Evolutionary conservation across 2,888 invertebrate genomes (phyloP).

Genomic region (Oligia fasciuncula): DNA sequence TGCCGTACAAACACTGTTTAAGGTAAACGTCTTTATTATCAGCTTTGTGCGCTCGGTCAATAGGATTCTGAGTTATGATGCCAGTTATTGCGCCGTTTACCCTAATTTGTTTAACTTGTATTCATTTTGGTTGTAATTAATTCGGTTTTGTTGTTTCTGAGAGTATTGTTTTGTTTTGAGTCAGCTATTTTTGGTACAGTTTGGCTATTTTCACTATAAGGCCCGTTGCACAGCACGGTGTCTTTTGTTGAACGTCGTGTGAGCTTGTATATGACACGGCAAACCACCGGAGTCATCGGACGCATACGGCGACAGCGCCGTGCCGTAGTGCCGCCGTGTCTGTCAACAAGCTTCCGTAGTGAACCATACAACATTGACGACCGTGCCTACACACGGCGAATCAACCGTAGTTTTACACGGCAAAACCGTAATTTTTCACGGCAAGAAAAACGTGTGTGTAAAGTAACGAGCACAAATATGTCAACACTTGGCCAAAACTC

Average conservation of each 20-base stretch:
- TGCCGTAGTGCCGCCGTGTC: not conserved
- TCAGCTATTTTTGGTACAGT: slow-evolving; percentile 31
- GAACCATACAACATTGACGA: not conserved
- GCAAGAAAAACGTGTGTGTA: not conserved
- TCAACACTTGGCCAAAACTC: too few species aligned
- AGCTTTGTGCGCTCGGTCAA: slow-evolving; percentile 28
- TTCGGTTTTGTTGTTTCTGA: slow-evolving; percentile 20
- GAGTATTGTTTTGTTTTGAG: slow-evolving; percentile 37
- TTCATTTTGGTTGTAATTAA: slow-evolving; percentile 56
- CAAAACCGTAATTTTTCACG: not conserved
- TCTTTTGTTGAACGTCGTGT: not conserved
- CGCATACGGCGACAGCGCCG: not conserved
- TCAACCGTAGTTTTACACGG: not conserved
- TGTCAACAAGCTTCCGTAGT: not conserved
- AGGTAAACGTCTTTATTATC: slow-evolving; percentile 58
- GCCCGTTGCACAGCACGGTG: not conserved
- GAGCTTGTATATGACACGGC: not conserved
- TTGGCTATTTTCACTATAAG: not conserved
- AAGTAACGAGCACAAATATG: too few species aligned
- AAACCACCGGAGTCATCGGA: not conserved
- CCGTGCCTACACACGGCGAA: not conserved
- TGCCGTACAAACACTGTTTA: slow-evolving; percentile 38
- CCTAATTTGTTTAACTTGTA: slow-evolving; percentile 57
- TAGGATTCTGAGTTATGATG: slow-evolving; percentile 52
- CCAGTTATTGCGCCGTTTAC: slow-evolving; percentile 43